These are phyloP conservation scores for Microtus pennsylvanicus DNA, from an alignment of 2,113 vertebrate genomes.

Conservation along the genomic window DNA sequence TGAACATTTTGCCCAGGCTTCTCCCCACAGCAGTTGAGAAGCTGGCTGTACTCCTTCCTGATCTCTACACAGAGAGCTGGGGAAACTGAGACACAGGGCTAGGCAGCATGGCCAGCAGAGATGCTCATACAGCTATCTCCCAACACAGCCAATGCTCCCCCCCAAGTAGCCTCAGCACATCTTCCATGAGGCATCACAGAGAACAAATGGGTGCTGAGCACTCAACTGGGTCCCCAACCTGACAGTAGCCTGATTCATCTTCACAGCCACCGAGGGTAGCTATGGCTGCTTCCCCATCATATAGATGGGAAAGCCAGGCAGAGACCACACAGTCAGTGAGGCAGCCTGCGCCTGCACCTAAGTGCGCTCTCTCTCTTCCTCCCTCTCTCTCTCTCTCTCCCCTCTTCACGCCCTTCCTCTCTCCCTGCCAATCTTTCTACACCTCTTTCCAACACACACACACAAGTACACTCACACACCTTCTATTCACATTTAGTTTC, in stretches of 20 bases:
- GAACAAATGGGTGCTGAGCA: neutral
- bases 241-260: neutral
- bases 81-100: neutral
- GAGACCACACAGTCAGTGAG: neutral
- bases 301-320: neutral
- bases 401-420: too few relatives aligned
- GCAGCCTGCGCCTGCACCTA: neutral
- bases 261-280: neutral
- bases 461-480: neutral
- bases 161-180: neutral
- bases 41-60: neutral
- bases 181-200: neutral
- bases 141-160: neutral
- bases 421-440: neutral
- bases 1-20: neutral
- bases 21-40: neutral
- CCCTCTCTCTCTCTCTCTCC: too few relatives aligned
- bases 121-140: neutral
- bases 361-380: neutral
- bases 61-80: neutral
- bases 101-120: neutral
- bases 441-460: neutral
- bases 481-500: neutral
- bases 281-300: neutral
- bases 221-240: neutral